Evolutionary conservation across 1,140 invertebrate species (phyloP), one percentile per base, ranked within the genome.

Genomic region (Pteromalus puparum): DNA sequence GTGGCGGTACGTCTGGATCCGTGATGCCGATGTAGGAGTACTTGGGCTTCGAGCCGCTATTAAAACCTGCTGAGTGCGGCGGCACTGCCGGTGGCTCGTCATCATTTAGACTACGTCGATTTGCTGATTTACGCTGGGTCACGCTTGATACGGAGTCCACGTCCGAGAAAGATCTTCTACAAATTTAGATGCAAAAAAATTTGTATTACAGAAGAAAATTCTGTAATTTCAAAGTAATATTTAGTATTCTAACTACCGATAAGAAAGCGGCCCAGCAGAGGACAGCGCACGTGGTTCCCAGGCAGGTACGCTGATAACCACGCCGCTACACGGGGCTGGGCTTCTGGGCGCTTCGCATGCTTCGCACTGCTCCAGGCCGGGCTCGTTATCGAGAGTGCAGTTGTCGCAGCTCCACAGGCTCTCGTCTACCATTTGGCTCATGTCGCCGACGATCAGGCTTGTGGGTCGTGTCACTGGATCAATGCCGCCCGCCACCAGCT

Each of bases 141-240:
- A 90, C 89, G 4, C 18, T 65, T 0, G 91, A 87, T 5, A 92
- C 90, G 3, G 92, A 90, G 38, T 93, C 90, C 26, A 93, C 90
- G 81, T 96, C 95, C 0, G 95, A 96, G 74, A 96, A 95, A 0
- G 95, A 96, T 87, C 95, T 89, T 85, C 95, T 91, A 85, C 95
- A 95, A 26, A 70, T 61, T 61, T 61, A n/a, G 42, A 5, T 48
- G 2, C 24, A 73, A 10, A n/a, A 42, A 73, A 42, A 73, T 48
- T 24, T 26, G 24, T 18, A 26, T 18, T 28, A 26, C 30, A 30
- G 18, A 70, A 70, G 15, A 30, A 15, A 70, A 13, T 28, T 13
- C 0, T 13, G 24, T 70, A 30, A 70, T 12, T 0, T 6, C 18
- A 61, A 5, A 61, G 24, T 18, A 30, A 13, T 28, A 6, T 13